These are phyloP conservation scores for Agelastica alni DNA, from an alignment of 2,888 invertebrate genomes.

Conservation along the genomic window DNA sequence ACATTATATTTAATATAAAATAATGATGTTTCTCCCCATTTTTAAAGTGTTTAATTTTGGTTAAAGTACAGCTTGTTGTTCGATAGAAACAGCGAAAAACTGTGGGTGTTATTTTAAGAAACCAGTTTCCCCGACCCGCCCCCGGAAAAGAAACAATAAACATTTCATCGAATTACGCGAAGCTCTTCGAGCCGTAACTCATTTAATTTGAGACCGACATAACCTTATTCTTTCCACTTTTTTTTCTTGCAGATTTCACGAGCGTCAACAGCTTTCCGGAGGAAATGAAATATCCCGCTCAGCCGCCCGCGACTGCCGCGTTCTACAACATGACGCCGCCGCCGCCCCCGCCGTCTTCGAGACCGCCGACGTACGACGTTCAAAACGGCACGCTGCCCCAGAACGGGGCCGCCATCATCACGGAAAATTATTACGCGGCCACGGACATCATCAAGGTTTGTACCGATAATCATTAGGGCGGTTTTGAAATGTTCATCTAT, in stretches of 20 bases:
- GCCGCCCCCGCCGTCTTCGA: constrained; percentile 57
- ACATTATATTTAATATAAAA: no score
- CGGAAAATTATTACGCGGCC: constrained; percentile 75
- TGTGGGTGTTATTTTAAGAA: no score
- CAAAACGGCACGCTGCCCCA: constrained; percentile 54
- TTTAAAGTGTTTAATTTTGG: no score
- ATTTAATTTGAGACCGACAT: not conserved
- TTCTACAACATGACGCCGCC: constrained; percentile 60
- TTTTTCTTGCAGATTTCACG: constrained; percentile 59
- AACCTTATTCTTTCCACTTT: not conserved
- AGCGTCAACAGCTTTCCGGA: constrained; percentile 63
- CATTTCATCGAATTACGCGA: no score
- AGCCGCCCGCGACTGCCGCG: constrained; percentile 48
- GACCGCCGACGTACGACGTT: constrained; percentile 58
- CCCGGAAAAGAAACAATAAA: no score
- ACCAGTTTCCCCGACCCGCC: no score
- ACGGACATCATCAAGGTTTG: constrained; percentile 75
- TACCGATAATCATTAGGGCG: constrained; percentile 11
- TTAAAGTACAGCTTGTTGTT: no score
- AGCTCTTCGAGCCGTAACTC: not conserved
- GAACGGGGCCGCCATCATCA: constrained; percentile 47
- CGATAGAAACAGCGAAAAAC: no score
- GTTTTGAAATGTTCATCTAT: no score
- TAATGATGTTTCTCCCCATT: no score
- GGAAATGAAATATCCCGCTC: constrained; percentile 59